Percentiles rank a stretch among this genome's conserved stretches.
Conservation (phyloP, 2,113 vertebrate species). For the Pachycephala philippinensis region DNA sequence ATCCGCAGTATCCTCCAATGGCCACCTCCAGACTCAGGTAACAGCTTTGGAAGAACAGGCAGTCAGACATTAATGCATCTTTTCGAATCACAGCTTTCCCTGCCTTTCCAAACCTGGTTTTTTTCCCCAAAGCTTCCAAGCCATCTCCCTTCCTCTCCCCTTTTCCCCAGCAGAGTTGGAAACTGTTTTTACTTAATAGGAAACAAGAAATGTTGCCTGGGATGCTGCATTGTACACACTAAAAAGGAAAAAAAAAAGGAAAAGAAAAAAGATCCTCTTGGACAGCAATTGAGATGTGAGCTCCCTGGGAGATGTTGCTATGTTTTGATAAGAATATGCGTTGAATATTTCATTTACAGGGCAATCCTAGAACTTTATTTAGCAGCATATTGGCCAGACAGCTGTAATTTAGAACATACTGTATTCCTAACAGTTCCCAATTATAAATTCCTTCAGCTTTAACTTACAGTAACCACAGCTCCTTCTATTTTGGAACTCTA, state of each 20-base stretch:
- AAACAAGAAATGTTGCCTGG: neutral
- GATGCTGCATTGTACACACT: neutral
- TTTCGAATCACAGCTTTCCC: neutral
- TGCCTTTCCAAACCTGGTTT: neutral
- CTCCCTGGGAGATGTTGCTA: neutral
- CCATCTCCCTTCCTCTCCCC: neutral
- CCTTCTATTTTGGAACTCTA: constrained; percentile 1
- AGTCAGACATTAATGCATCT: neutral
- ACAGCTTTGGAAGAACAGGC: neutral
- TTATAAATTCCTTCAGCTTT: constrained; percentile 46
- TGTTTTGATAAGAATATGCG: neutral
- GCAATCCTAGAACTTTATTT: constrained; percentile 53
- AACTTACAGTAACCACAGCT: constrained; percentile 20
- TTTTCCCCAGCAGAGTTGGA: neutral
- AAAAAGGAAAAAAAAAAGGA: neutral
- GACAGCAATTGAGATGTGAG: neutral
- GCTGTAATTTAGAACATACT: constrained; percentile 50
- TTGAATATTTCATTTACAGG: constrained; percentile 26
- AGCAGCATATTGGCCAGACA: constrained; percentile 57
- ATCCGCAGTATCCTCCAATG: neutral
- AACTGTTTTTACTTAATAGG: neutral
- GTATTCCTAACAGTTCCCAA: constrained; percentile 42
- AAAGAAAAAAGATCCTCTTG: neutral
- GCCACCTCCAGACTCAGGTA: neutral
- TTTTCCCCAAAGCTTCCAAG: neutral